phyloP scores from a whole-genome alignment of 1,140 invertebrate species.

The Leptinotarsa defecta region DNA sequence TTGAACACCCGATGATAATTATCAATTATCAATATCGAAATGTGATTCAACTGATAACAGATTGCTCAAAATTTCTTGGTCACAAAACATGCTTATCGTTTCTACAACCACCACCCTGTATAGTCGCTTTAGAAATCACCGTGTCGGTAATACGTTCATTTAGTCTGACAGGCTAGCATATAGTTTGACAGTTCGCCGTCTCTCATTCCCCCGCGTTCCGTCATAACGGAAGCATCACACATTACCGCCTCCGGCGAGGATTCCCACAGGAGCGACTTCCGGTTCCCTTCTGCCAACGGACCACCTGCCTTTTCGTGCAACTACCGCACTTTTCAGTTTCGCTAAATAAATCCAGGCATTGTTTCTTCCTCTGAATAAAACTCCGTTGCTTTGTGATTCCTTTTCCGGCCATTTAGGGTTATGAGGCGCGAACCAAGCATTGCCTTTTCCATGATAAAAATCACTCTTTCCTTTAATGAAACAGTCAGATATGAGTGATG shows the following conservation, averaged over 20 bases:
- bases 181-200: constrained; percentile 30
- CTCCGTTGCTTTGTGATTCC: background rate
- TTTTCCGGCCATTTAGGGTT: background rate
- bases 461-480: too few species aligned
- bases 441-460: too few species aligned
- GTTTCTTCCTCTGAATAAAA: background rate
- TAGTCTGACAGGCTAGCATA: constrained; percentile 9
- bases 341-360: constrained; percentile 6
- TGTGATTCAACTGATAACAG: too few species aligned
- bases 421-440: background rate
- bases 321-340: constrained; percentile 2
- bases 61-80: too few species aligned
- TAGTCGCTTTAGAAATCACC: background rate
- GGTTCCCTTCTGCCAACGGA: constrained; percentile 1
- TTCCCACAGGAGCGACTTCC: constrained; percentile 26
- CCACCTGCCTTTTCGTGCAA: constrained; percentile 14
- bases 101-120: too few species aligned
- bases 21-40: too few species aligned
- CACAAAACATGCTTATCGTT: too few species aligned
- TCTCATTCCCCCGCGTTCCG: constrained; percentile 9
- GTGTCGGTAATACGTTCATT: background rate
- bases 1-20: too few species aligned
- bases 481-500: too few species aligned
- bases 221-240: constrained; percentile 33
- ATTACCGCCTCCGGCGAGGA: constrained; percentile 30